Evolutionary conservation across 2,888 invertebrate species (phyloP), one percentile per base, ranked within the genome.

Genomic region (Oxytorus armatus): DNA sequence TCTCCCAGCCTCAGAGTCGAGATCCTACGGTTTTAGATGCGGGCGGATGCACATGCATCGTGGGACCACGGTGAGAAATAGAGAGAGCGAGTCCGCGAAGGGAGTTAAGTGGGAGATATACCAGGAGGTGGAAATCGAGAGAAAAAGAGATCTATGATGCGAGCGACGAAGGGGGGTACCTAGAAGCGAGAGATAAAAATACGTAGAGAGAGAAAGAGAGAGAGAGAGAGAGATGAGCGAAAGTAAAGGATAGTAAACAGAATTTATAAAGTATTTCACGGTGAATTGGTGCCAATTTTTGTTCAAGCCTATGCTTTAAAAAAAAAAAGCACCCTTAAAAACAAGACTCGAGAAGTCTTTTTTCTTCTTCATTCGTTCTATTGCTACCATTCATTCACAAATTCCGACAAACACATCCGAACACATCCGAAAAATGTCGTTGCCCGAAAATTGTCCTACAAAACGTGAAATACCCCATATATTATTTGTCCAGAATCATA

Each of bases 61-160:
- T n/a, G 57, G 23, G 14, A 70, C 53, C 77, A 39, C 36, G 14
- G 59, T 68, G 59, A 68, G 25, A 68, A 66, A 66, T 55, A 29
- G 70, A 65, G 59, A 61, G 70, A 61, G 33, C 33, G 59, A 59
- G 49, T 29, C 23, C 42, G 51, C 25, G 23, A 53, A 42, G 25
- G 16, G 51, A 65, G 14, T 5, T 10, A 53, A 29, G 29, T 69
- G 66, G 51, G 72, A 63, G 51, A 63, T 65, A 36, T 57, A n/a
- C n/a, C n/a, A 42, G 36, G 77, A 77, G 73, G 81, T 75, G 75
- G 68, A 65, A 70, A 65, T 57, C 36, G 39, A 61, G 53, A 61
- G 72, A 79, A 73, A 66, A 66, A 79, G 65, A 77, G 25, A 70
- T 68, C 77, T 74, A 79, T 65, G 72, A 72, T 59, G 76, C 77